Conservation (phyloP, 2,888 invertebrate species). For the Ferdinandea cuprea region DNA sequence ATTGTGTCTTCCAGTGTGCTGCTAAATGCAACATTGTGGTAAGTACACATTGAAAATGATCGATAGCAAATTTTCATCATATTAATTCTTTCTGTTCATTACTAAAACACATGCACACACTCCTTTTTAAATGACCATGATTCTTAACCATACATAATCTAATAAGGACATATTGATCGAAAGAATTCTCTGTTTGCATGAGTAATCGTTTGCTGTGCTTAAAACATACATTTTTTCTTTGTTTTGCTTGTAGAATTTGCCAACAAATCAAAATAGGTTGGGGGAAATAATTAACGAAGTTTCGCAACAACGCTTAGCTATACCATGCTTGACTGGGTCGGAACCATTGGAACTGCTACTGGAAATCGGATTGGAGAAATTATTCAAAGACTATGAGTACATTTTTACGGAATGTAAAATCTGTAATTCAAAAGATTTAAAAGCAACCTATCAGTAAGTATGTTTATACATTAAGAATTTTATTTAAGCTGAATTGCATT, state of each 20-base stretch:
- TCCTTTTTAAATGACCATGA: slow-evolving; percentile 29
- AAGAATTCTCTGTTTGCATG: slow-evolving; percentile 25
- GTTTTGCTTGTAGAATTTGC: slow-evolving; percentile 79
- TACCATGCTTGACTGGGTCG: slow-evolving; percentile 81
- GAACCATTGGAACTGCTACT: slow-evolving; percentile 82
- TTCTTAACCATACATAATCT: slow-evolving; percentile 51
- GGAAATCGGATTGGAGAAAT: slow-evolving; percentile 83
- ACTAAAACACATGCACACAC: slow-evolving; percentile 1
- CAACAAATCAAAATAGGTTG: slow-evolving; percentile 81
- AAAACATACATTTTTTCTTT: slow-evolving; percentile 19
- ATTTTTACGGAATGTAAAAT: slow-evolving; percentile 82
- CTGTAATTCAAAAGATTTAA: slow-evolving; percentile 79
- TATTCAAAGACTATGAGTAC: slow-evolving; percentile 82
- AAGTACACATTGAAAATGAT: slow-evolving; percentile 58
- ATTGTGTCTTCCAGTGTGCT: slow-evolving; percentile 81
- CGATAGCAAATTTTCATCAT: neutral
- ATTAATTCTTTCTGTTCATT: slow-evolving; percentile 42
- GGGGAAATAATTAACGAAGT: slow-evolving; percentile 82
- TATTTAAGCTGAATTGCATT: slow-evolving; percentile 2
- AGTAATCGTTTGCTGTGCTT: slow-evolving; percentile 17
- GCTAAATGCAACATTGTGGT: slow-evolving; percentile 82
- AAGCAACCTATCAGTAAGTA: slow-evolving; percentile 70
- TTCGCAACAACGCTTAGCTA: slow-evolving; percentile 81
- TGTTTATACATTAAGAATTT: neutral
- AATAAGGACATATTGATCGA: slow-evolving; percentile 61